A percentile compares a stretch with the other conserved stretches of the same genome.
Evolutionary conservation across 2,797 vertebrate species (phyloP).

Genomic region (Mus caroli): DNA sequence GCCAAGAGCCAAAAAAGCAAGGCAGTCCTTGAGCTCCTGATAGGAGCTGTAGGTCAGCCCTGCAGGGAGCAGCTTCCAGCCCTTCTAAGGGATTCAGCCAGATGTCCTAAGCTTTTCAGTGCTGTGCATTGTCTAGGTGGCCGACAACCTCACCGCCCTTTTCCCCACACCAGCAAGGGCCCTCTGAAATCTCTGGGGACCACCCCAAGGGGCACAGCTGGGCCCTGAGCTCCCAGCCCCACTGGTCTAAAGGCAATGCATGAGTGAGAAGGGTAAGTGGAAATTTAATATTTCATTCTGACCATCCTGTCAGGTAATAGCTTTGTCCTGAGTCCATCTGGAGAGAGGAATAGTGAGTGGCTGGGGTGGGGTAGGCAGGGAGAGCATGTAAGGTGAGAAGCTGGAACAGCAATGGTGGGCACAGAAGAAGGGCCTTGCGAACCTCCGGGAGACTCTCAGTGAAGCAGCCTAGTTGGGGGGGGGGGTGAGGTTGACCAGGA

Average conservation of each 20-base stretch:
- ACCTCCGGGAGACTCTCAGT: not conserved
- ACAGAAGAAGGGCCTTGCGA: too few species aligned
- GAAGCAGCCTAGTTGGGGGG: not conserved
- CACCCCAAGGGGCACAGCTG: accelerated
- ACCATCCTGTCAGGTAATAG: slow-evolving; percentile 85
- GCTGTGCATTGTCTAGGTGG: slow-evolving; percentile 83
- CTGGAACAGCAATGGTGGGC: not conserved
- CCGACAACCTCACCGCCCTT: slow-evolving; percentile 76
- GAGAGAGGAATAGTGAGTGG: slow-evolving; percentile 40
- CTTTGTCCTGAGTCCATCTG: slow-evolving; percentile 71
- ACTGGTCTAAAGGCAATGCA: slow-evolving; percentile 36
- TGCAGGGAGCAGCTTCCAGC: slow-evolving; percentile 63
- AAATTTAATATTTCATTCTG: slow-evolving; percentile 89
- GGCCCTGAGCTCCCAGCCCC: not conserved
- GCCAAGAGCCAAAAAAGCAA: slow-evolving; percentile 18
- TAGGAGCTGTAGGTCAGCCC: slow-evolving; percentile 76
- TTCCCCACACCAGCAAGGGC: slow-evolving; percentile 73
- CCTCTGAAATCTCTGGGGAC: slow-evolving; percentile 17
- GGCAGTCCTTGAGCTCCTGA: slow-evolving; percentile 76
- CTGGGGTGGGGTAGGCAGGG: not conserved
- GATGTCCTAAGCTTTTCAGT: slow-evolving; percentile 78
- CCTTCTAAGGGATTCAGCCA: slow-evolving; percentile 71
- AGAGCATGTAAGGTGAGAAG: not conserved
- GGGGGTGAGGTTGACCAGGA: not conserved
- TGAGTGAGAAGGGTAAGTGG: slow-evolving; percentile 85